phyloP scores from a whole-genome alignment of 1,140 invertebrate genomes.

The Lasioglossum albipes region DNA sequence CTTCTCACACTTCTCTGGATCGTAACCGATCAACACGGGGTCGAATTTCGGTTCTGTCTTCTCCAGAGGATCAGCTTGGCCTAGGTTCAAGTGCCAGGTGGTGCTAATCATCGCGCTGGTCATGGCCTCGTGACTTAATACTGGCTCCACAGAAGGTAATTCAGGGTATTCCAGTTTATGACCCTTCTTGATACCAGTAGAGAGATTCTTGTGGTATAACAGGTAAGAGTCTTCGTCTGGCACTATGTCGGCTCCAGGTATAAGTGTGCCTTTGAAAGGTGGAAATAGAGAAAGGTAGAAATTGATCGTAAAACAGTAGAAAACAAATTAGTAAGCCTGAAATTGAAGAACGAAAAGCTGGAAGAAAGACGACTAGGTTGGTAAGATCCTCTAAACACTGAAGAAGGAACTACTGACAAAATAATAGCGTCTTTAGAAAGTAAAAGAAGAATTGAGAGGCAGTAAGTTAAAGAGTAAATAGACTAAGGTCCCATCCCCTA shows the following conservation, averaged over 20 bases:
- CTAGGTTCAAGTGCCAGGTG: conserved; percentile 64
- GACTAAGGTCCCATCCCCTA: too few species aligned
- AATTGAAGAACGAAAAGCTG: too few species aligned
- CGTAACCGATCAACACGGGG: background rate
- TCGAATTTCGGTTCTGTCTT: conserved; percentile 39
- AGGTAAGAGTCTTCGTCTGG: conserved; percentile 62
- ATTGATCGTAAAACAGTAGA: too few species aligned
- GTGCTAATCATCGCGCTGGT: conserved; percentile 63
- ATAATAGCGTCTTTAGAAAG: too few species aligned
- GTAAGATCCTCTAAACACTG: too few species aligned
- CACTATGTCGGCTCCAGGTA: conserved; percentile 55
- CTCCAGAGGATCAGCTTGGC: conserved; percentile 45
- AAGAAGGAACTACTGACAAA: too few species aligned
- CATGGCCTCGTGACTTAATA: conserved; percentile 43
- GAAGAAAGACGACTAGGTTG: too few species aligned
- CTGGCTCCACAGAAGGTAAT: background rate
- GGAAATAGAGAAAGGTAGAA: too few species aligned
- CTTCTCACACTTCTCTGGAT: conserved; percentile 7
- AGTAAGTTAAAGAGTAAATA: too few species aligned
- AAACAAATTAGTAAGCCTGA: too few species aligned
- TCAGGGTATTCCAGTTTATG: conserved; percentile 23
- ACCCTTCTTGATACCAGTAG: conserved; percentile 25
- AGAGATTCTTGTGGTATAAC: conserved; percentile 61
- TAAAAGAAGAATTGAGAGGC: too few species aligned
- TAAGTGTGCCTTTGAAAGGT: background rate